Evolutionary conservation across 2,888 invertebrate genomes (phyloP), one percentile per base, ranked within the genome.

Genomic region (Chrysina gloriosa): DNA sequence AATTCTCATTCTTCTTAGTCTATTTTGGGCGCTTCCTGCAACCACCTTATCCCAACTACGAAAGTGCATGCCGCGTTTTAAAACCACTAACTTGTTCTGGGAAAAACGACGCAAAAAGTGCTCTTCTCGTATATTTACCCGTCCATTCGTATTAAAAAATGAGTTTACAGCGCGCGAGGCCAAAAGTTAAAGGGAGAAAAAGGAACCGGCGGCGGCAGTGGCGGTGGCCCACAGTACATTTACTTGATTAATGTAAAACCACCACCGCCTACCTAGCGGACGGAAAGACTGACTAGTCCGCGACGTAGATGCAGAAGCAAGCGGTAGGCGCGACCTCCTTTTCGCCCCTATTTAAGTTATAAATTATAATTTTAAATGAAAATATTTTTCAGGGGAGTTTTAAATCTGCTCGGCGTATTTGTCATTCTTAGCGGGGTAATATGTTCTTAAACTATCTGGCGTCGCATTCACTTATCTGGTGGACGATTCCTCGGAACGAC

Each of bases 351-450:
- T 66, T 68, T 56, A 14, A 58, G 65, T 56, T 52, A 68, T 68
- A 70, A 70, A 70, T 70, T 70, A 70, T 67, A 64, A 68, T 68
- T 70, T 70, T 65, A 68, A 70, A 70, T 70, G 68, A 63, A 68
- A 70, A 70, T 68, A 68, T 68, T 65, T 68, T 68, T 68, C 65
- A 34, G 47, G n/a, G 4, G 70, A 70, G 65, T 69, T 65, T 68
- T 36, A 69, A 71, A 71, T 69, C 71, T 68, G 68, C 69, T 67
- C 47, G n/a, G 27, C 58, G 36, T 70, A 70, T 71, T 70, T 70
- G 72, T 72, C 72, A 70, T 69, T 67, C 67, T 63, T 65, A 69
- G 64, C 58, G 47, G n/a, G n/a, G 71, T 69, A 71, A 71, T 71
- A 70, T 70, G 70, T 71, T 69, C 54, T 54, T 56, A 63, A 71